Base-by-base conservation (phyloP, 92 coral and sea anemone genomes). In the Diadumene lineata region DNA sequence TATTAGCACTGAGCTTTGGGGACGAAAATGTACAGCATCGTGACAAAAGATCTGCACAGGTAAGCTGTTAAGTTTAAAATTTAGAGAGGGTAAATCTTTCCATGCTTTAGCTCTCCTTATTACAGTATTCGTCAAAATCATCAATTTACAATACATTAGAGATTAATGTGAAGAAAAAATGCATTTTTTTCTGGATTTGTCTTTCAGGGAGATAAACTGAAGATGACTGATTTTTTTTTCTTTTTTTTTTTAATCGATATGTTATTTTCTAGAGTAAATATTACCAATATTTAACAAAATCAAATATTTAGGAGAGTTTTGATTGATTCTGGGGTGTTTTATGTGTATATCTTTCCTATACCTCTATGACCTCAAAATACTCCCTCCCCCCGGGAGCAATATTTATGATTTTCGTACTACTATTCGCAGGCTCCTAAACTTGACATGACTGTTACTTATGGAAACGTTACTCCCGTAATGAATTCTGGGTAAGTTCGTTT, bases 391-490 rank as follows among this genome's bases (percentile, higher is more conserved):
- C 48, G 26, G 13, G 6, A 38, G 13, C 48, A 13, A 38, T 38
- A 38, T 4, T 38, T 6, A 38, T 13, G 48, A 38, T 38, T 64
- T 1, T 30, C 11, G 17, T 29, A 26, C 15, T 22, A 29, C 17
- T 10, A 15, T 15, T 13, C 44, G 34, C 69, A 70, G 75, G 30
- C 25, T 1, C 77, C 77, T 18, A 56, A 32, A 18, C 51, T 72
- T 18, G 77, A 72, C 66, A 56, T 72, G 77, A 31, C 66, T 31
- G 77, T 72, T 29, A n/a, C 66, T 55, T 56, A 57, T 22, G 77
- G 46, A 26, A 72, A 72, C 34, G 55, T 56, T 44, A 56, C 77
- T 11, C 18, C 66, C 13, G 22, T 21, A 19, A 56, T 72, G 77
- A n/a, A 11, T 32, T 23, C 66, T 56, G 77, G 77, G 77, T 72